phyloP scores from a whole-genome alignment of 2,888 invertebrate genomes.

The Xestia xanthographa region DNA sequence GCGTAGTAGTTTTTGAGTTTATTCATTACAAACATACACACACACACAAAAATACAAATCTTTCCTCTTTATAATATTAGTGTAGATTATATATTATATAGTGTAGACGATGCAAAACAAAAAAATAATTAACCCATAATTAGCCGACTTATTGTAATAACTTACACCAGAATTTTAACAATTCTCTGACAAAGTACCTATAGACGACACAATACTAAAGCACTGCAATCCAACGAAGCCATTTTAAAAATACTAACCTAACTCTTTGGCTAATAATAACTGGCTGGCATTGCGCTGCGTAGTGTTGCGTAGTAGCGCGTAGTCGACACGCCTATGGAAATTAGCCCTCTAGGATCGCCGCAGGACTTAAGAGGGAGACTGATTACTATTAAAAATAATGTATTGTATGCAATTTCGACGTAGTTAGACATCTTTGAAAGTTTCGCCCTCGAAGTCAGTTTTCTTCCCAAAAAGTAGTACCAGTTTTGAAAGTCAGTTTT shows the following conservation, averaged over 20 bases:
- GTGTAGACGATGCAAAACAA: too few species aligned
- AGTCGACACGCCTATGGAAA: slow-evolving; percentile 50
- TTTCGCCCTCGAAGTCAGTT: not conserved
- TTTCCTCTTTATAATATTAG: too few species aligned
- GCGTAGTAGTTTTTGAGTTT: too few species aligned
- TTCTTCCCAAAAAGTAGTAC: not conserved
- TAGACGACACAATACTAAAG: not conserved
- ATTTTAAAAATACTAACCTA: slow-evolving; percentile 35
- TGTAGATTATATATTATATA: too few species aligned
- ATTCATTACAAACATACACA: too few species aligned
- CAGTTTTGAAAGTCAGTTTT: not conserved
- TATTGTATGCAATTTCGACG: not conserved
- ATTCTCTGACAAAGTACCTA: not conserved
- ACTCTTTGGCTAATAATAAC: slow-evolving; percentile 43
- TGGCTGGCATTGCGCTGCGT: slow-evolving; percentile 17
- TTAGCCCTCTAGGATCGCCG: slow-evolving; percentile 36
- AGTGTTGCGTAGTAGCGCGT: slow-evolving; percentile 9
- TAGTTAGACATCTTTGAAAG: not conserved
- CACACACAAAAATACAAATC: too few species aligned
- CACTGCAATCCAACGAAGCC: not conserved
- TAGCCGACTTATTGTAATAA: not conserved
- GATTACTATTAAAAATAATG: not conserved
- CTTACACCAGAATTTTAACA: not conserved
- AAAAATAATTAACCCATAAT: not conserved
- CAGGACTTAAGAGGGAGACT: slow-evolving; percentile 54